These are phyloP conservation scores for Ganaspis sp. DNA, from an alignment of 1,140 invertebrate genomes.

Conservation along the genomic window DNA sequence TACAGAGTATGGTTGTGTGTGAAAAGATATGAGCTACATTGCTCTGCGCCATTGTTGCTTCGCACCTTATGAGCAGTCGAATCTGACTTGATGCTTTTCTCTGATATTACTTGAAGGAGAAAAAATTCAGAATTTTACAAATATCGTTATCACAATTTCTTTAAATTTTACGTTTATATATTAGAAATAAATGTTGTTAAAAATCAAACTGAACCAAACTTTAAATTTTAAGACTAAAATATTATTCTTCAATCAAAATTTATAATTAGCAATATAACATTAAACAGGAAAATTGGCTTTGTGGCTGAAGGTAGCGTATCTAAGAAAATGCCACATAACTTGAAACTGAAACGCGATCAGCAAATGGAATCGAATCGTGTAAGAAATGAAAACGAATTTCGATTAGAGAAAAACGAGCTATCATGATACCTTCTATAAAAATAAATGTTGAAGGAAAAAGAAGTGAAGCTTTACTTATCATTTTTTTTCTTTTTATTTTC, in stretches of 20 bases:
- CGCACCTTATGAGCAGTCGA: not conserved
- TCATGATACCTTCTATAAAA: not conserved
- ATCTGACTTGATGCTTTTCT: not conserved
- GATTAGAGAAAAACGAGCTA: conserved; percentile 2
- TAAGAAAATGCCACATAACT: conserved; percentile 3
- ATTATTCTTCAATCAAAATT: no score
- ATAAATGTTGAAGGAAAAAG: not conserved
- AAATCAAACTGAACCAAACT: no score
- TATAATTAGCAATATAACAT: not conserved
- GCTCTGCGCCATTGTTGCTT: not conserved
- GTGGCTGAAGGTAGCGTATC: conserved; percentile 1
- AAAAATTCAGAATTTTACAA: not conserved
- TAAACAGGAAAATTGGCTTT: not conserved
- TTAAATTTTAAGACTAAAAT: no score
- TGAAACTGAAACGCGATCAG: conserved; percentile 9
- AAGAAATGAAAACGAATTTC: conserved; percentile 14
- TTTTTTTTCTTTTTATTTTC: no score
- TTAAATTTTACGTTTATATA: no score
- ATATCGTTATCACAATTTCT: no score
- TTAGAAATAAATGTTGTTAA: no score
- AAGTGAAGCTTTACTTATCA: not conserved
- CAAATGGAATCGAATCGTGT: conserved; percentile 9
- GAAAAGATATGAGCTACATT: conserved; percentile 53
- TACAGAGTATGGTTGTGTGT: conserved; percentile 30
- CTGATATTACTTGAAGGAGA: not conserved